Evolutionary conservation across 2,113 vertebrate genomes (phyloP).

Genomic region (Axis porcinus): DNA sequence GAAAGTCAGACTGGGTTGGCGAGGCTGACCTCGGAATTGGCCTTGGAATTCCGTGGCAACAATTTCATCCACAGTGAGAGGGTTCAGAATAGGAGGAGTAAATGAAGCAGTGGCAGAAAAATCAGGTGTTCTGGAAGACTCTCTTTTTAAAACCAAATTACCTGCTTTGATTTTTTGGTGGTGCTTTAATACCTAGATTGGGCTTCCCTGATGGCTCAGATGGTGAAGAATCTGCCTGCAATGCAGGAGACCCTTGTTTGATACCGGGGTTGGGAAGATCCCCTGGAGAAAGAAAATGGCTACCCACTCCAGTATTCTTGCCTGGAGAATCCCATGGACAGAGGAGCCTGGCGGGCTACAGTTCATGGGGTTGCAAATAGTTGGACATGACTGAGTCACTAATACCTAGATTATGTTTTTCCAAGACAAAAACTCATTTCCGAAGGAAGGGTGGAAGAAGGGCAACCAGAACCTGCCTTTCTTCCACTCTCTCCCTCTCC

Average conservation of each 20-base stretch:
- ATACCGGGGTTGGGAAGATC: neutral
- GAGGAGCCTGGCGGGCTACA: neutral
- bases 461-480: neutral
- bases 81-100: neutral
- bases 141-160: neutral
- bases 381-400: neutral
- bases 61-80: neutral
- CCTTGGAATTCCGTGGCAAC: neutral
- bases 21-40: neutral
- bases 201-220: neutral
- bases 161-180: neutral
- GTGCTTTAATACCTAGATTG: neutral
- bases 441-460: neutral
- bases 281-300: neutral
- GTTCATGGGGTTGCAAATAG: neutral
- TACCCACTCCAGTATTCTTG: neutral
- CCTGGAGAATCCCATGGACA: neutral
- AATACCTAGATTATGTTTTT: neutral
- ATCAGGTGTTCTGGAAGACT: neutral
- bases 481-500: fast-evolving
- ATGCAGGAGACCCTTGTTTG: neutral
- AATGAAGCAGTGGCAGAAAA: neutral
- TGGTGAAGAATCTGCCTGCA: neutral
- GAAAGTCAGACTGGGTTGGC: neutral
- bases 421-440: neutral